phyloP scores from a whole-genome alignment of 2,797 vertebrate genomes.

The Protosalanx chinensis region DNA sequence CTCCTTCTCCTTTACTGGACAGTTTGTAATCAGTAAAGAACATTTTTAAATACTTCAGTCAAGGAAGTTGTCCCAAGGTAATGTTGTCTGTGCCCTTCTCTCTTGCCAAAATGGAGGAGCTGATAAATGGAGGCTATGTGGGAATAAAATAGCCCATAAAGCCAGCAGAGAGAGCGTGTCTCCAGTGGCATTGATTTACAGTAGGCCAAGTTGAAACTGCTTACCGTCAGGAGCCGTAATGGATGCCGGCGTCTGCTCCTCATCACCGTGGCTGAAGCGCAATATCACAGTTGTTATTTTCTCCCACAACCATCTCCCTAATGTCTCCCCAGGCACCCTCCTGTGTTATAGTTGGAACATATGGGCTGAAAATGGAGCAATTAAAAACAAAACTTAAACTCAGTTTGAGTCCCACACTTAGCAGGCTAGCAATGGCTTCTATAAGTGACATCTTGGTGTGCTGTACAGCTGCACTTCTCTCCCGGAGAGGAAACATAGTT shows the following conservation, averaged over 20 bases:
- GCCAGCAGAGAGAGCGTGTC: conserved; percentile 49
- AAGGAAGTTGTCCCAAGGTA: conserved; percentile 44
- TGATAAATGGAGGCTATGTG: conserved; percentile 66
- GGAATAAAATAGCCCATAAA: conserved; percentile 68
- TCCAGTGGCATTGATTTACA: conserved; percentile 70
- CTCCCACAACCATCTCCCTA: conserved; percentile 60
- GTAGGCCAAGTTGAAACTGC: conserved; percentile 64
- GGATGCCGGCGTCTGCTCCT: conserved; percentile 70
- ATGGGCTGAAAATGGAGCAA: conserved; percentile 62
- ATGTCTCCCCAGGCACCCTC: conserved; percentile 66
- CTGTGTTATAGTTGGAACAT: conserved; percentile 67
- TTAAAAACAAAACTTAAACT: conserved; percentile 58
- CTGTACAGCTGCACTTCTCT: background rate
- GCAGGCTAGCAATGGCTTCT: conserved; percentile 53
- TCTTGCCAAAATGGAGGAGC: conserved; percentile 50
- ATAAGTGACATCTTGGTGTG: conserved; percentile 34
- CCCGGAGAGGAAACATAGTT: no score
- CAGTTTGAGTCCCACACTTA: conserved; percentile 57
- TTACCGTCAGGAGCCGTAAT: conserved; percentile 70
- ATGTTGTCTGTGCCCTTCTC: conserved; percentile 44
- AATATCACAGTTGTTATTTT: conserved; percentile 69
- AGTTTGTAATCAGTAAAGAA: conserved; percentile 44
- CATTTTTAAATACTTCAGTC: conserved; percentile 43
- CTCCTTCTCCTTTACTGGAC: conserved; percentile 10
- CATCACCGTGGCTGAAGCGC: conserved; percentile 62